Percentiles rank a stretch among this genome's conserved stretches.
phyloP scores from a whole-genome alignment of 2,797 vertebrate species.

The Macropus fuliginosus region DNA sequence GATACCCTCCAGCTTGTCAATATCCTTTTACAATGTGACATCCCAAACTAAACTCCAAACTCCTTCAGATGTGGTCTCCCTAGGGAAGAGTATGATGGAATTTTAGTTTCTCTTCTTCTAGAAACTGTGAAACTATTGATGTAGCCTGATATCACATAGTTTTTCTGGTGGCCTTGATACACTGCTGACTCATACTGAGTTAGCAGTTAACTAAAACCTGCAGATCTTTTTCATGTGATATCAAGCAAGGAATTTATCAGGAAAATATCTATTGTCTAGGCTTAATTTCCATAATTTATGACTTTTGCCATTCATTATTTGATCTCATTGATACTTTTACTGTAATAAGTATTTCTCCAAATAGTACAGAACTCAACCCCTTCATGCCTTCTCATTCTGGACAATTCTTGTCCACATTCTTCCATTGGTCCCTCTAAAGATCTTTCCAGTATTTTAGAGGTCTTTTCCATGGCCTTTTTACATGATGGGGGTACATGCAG shows the following conservation, averaged over 20 bases:
- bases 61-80: neutral
- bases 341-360: neutral
- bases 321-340: neutral
- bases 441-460: neutral
- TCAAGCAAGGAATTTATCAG: neutral
- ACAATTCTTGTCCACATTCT: neutral
- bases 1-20: neutral
- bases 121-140: neutral
- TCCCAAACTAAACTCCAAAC: neutral
- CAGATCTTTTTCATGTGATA: neutral
- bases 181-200: neutral
- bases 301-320: neutral
- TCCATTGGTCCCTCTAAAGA: neutral
- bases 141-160: neutral
- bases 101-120: neutral
- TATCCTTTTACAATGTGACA: neutral
- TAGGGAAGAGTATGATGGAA: neutral
- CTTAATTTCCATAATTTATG: neutral
- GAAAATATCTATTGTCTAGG: neutral
- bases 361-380: neutral
- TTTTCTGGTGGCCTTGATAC: neutral
- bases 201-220: neutral
- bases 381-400: neutral
- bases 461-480: neutral
- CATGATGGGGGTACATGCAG: no score